phyloP scores from a whole-genome alignment of 2,888 invertebrate genomes.

The Nebria salina region DNA sequence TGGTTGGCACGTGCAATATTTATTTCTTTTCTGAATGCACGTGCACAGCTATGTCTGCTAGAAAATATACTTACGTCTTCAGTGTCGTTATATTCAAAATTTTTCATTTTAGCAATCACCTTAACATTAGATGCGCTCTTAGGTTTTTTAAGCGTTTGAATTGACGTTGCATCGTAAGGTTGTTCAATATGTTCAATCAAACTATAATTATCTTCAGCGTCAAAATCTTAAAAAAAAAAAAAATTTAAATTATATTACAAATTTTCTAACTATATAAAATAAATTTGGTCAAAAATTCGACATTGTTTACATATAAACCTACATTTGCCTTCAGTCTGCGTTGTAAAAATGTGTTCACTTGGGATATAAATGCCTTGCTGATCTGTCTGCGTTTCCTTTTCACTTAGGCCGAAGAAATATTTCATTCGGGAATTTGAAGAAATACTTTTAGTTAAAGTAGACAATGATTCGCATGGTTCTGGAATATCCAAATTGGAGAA shows the following conservation, averaged over 20 bases:
- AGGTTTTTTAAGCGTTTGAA: background rate
- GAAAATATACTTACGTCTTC: background rate
- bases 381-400: background rate
- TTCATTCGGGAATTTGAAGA: background rate
- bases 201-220: background rate
- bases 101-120: background rate
- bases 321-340: background rate
- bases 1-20: background rate
- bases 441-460: conserved; percentile 6
- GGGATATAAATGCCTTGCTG: background rate
- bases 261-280: background rate
- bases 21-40: background rate
- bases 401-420: background rate
- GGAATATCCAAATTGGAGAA: background rate
- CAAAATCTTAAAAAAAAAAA: background rate
- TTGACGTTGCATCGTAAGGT: background rate
- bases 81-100: background rate
- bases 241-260: background rate
- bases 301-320: background rate
- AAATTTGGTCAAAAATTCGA: too few relatives aligned
- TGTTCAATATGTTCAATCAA: background rate
- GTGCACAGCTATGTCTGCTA: background rate
- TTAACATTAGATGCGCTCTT: background rate
- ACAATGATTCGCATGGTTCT: background rate
- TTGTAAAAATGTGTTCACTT: background rate